Conservation (phyloP, 2,113 vertebrate genomes). For the Mastomys natalensis region DNA sequence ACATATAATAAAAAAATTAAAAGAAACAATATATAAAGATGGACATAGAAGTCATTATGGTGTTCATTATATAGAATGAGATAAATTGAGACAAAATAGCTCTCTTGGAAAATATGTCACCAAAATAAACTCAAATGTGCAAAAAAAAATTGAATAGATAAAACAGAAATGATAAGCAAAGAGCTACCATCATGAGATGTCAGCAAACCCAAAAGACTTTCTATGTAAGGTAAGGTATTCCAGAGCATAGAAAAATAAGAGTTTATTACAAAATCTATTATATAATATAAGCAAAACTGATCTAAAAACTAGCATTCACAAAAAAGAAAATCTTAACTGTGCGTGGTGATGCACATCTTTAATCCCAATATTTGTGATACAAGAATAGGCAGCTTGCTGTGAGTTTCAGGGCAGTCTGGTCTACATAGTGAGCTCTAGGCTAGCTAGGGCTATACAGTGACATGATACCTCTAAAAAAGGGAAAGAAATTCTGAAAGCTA, state of each 20-base stretch:
- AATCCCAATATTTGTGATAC: not conserved
- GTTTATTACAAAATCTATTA: slow-evolving; percentile 22
- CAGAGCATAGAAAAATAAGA: slow-evolving; percentile 21
- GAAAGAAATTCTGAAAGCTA: slow-evolving; percentile 5
- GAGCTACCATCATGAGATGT: not conserved
- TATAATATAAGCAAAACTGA: not conserved
- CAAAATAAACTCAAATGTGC: slow-evolving; percentile 39
- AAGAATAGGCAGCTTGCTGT: not conserved
- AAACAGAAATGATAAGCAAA: slow-evolving; percentile 20
- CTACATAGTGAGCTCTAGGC: not conserved
- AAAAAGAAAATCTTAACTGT: not conserved
- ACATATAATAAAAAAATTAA: not conserved
- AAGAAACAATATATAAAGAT: not conserved
- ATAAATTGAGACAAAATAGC: slow-evolving; percentile 14
- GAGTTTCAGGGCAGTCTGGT: not conserved
- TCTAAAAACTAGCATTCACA: slow-evolving; percentile 42
- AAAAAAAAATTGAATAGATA: not conserved
- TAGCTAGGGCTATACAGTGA: not conserved
- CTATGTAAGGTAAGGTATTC: slow-evolving; percentile 7
- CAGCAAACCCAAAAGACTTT: not conserved
- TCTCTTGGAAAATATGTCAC: slow-evolving; percentile 38
- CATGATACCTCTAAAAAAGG: not conserved
- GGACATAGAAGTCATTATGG: not conserved
- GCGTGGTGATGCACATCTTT: not conserved
- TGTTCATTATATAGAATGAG: not conserved